Conservation (phyloP, 1,140 invertebrate genomes). For the Scaptodrosophila lebanonensis region DNA sequence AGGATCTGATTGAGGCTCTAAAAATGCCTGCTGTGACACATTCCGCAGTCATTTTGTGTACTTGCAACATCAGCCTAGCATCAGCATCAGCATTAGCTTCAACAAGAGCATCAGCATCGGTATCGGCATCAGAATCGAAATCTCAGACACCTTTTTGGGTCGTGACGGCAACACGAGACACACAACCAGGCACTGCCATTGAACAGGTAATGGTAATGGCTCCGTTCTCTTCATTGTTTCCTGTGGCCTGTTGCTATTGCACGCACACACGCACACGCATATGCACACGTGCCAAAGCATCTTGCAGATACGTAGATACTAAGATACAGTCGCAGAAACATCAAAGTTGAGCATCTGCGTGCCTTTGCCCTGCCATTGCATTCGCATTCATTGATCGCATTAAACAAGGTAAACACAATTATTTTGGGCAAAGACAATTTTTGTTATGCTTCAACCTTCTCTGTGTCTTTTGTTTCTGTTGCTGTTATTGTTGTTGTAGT, state of each 20-base stretch:
- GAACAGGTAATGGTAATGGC: constrained; percentile 1
- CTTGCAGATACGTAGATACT: constrained; percentile 16
- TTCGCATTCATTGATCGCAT: constrained; percentile 56
- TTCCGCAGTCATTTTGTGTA: constrained; percentile 23
- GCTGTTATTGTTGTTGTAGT: too few relatives aligned
- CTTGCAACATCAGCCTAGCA: background rate
- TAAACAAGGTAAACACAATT: constrained; percentile 69
- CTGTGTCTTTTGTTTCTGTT: too few relatives aligned
- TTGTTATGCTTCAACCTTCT: too few relatives aligned
- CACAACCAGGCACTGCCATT: too few relatives aligned
- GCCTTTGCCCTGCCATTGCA: background rate
- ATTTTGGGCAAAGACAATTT: constrained; percentile 42
- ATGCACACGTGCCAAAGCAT: constrained; percentile 8
- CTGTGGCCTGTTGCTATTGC: constrained; percentile 32
- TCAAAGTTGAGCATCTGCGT: constrained; percentile 16
- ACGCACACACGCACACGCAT: constrained; percentile 12
- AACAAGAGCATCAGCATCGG: too few relatives aligned
- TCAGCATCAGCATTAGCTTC: too few relatives aligned
- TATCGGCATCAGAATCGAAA: too few relatives aligned
- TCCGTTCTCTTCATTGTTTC: background rate
- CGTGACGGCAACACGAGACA: constrained; percentile 38
- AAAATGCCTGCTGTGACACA: constrained; percentile 26
- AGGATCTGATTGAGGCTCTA: constrained; percentile 59
- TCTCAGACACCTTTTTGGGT: constrained; percentile 34
- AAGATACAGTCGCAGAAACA: constrained; percentile 30